Evolutionary conservation across 2,113 vertebrate genomes (phyloP), one percentile per base, ranked within the genome.

Genomic region (Tautogolabrus adspersus): DNA sequence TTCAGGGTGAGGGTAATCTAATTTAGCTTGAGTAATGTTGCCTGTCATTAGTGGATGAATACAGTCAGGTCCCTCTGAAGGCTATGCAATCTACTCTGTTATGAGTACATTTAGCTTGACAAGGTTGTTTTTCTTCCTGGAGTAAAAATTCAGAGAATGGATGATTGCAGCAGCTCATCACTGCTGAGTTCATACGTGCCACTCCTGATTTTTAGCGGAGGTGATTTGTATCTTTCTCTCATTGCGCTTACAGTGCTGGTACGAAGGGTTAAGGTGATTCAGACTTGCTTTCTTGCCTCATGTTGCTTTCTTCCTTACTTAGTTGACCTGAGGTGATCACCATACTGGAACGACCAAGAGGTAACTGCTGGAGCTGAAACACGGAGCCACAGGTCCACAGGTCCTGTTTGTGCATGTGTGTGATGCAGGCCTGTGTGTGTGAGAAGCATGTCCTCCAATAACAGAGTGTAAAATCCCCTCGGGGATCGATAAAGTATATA

Each of bases 11-110:
- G 57, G 81, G 62, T 80, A 84, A 89, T 93, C 91, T 89, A 83
- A 93, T 93, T 94, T 87, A 73, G 62, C 65, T 81, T 85, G 87
- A 93, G 88, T 92, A 87, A 92, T 91, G 91, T 86, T 91, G 85
- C 87, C 85, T 83, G 86, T 90, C 90, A 87, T 89, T 90, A 84
- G 79, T 78, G 83, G 77, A 90, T 64, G 79, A 87, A 88, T 87
- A 87, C 75, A 89, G 83, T 68, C 55, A 34, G 79, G 81, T 76
- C 79, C 74, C 78, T 86, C 83, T 86, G 70, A 86, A 89, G 77
- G 84, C 85, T 59, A n/a, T 62, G 68, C 84, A 85, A 84, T 91
- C 62, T 87, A 70, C 77, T 80, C 79, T 58, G 83, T 78, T 54
- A 60, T 44, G 65, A 79, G 84, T 93, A 88, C 89, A 93, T 92